These are phyloP conservation scores for Mythimna loreyi DNA, from an alignment of 2,888 invertebrate genomes.

Conservation along the genomic window DNA sequence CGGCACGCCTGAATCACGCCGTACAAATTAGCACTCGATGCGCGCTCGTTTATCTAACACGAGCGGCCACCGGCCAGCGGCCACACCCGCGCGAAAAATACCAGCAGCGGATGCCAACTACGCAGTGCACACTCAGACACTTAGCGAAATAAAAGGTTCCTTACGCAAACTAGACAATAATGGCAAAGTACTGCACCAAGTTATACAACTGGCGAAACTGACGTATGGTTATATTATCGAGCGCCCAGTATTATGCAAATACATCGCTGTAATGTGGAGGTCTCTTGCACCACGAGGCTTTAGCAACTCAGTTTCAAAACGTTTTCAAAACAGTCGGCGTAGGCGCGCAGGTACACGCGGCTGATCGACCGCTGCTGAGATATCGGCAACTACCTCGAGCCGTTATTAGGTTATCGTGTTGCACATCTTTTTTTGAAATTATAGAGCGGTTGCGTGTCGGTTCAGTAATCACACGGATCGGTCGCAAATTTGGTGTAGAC, in stretches of 20 bases:
- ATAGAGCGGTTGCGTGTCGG: slow-evolving; percentile 69
- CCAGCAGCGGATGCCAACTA: slow-evolving; percentile 77
- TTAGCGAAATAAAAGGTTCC: slow-evolving; percentile 61
- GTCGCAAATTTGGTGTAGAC: slow-evolving; percentile 72
- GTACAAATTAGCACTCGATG: slow-evolving; percentile 78
- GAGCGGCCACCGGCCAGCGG: slow-evolving; percentile 67
- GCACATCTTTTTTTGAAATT: slow-evolving; percentile 70
- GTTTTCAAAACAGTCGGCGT: slow-evolving; percentile 86
- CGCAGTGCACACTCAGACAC: slow-evolving; percentile 69
- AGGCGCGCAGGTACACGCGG: slow-evolving; percentile 77
- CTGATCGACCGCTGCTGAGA: slow-evolving; percentile 71
- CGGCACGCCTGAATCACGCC: slow-evolving; percentile 86
- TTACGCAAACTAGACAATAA: slow-evolving; percentile 70
- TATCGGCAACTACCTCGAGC: slow-evolving; percentile 71
- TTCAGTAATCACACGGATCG: slow-evolving; percentile 70
- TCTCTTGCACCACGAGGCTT: slow-evolving; percentile 88
- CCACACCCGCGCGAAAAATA: slow-evolving; percentile 79
- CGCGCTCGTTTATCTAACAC: slow-evolving; percentile 73
- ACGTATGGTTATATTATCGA: slow-evolving; percentile 79
- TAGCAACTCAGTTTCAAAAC: slow-evolving; percentile 88
- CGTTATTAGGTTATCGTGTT: slow-evolving; percentile 69
- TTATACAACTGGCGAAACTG: slow-evolving; percentile 83
- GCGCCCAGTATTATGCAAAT: slow-evolving; percentile 89
- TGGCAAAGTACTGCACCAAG: slow-evolving; percentile 71
- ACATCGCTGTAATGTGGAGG: slow-evolving; percentile 83